Evolutionary conservation across 2,797 vertebrate species (phyloP).

Genomic region (Distichodus sexfasciatus): DNA sequence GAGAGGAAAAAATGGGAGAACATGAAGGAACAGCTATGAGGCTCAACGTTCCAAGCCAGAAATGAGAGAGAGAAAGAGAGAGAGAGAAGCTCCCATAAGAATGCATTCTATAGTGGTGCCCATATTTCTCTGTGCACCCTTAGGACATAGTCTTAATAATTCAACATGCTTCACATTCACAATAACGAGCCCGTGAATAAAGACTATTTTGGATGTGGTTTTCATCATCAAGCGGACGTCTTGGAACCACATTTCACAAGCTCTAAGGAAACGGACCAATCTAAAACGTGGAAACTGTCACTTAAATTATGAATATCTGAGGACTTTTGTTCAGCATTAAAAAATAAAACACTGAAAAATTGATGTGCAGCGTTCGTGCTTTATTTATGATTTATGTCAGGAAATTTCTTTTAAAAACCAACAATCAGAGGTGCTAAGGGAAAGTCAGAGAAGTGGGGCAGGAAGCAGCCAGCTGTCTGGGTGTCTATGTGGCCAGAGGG

Average conservation of each 20-base stretch:
- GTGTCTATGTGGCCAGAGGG: not conserved
- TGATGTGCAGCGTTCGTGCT: conserved; percentile 60
- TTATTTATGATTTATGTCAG: conserved; percentile 66
- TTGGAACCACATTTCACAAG: conserved; percentile 44
- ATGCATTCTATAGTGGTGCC: conserved; percentile 33
- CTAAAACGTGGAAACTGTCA: conserved; percentile 65
- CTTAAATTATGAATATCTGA: conserved; percentile 77
- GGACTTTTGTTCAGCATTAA: conserved; percentile 76
- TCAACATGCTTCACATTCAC: conserved; percentile 47
- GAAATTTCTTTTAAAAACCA: conserved; percentile 55
- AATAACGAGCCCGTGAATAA: conserved; percentile 43
- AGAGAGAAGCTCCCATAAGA: conserved; percentile 18
- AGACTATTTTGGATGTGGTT: conserved; percentile 47
- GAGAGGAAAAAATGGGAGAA: conserved; percentile 53
- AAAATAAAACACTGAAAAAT: conserved; percentile 74
- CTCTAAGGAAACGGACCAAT: conserved; percentile 53
- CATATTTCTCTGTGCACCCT: conserved; percentile 42
- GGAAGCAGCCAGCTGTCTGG: not conserved
- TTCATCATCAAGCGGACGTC: conserved; percentile 52
- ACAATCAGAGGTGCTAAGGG: conserved; percentile 55
- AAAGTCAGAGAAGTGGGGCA: not conserved
- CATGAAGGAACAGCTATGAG: conserved; percentile 56
- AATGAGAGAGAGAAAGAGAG: conserved; percentile 19
- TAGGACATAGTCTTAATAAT: conserved; percentile 44
- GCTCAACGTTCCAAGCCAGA: conserved; percentile 36